Evolutionary conservation across 2,888 invertebrate genomes (phyloP).

Genomic region (Dyspetes luteomarginatus): DNA sequence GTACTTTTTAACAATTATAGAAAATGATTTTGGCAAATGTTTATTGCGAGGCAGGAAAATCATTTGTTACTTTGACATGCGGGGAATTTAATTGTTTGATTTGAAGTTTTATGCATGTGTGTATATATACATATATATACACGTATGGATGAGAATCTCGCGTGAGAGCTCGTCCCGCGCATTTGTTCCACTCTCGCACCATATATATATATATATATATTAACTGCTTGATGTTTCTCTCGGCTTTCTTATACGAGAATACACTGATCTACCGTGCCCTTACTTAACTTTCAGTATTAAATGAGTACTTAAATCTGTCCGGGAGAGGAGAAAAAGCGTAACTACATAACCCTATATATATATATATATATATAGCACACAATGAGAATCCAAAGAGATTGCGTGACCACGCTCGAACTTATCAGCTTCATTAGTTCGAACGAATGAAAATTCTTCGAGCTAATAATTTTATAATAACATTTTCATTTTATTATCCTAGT

Average conservation of each 20-base stretch:
- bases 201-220: slow-evolving; percentile 22
- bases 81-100: no score
- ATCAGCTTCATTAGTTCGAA: neutral
- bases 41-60: no score
- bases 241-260: slow-evolving; percentile 24
- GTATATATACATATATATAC: neutral
- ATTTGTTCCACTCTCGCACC: neutral
- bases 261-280: slow-evolving; percentile 30
- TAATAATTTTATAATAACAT: neutral
- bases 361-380: no score
- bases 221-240: neutral
- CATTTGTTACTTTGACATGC: no score
- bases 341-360: slow-evolving; percentile 10
- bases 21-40: no score
- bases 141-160: neutral
- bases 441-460: neutral
- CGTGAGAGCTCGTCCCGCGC: slow-evolving; percentile 24
- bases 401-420: slow-evolving; percentile 23
- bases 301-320: slow-evolving; percentile 35
- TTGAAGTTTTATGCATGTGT: neutral
- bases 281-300: slow-evolving; percentile 31
- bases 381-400: slow-evolving; percentile 36
- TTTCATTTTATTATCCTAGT: neutral
- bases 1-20: no score
- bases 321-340: slow-evolving; percentile 28